These are phyloP conservation scores for Phrynocephalus vlangalii DNA, from an alignment of 2,797 vertebrate genomes.

Conservation along the genomic window DNA sequence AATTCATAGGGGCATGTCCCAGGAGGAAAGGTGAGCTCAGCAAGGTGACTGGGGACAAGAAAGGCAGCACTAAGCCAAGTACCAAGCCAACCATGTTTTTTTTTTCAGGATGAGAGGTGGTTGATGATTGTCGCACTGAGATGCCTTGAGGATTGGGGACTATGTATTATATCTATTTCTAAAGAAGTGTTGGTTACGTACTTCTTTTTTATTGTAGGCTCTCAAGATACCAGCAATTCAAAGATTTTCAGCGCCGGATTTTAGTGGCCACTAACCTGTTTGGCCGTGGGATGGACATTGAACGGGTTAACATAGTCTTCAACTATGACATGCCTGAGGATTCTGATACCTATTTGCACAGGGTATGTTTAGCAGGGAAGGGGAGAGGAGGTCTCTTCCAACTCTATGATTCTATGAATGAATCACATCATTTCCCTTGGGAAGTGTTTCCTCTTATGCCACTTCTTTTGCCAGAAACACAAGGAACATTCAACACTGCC, in stretches of 20 bases:
- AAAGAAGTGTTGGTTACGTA: background rate
- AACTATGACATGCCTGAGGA: slow-evolving; percentile 88
- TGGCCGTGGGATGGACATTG: slow-evolving; percentile 83
- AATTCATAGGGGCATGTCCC: slow-evolving; percentile 81
- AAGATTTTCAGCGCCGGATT: slow-evolving; percentile 82
- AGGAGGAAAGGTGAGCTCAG: slow-evolving; percentile 78
- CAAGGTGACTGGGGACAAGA: too few species aligned
- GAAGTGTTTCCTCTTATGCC: background rate
- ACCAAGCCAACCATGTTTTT: background rate
- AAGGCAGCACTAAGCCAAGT: background rate
- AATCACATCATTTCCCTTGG: background rate
- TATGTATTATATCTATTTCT: background rate
- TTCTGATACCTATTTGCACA: slow-evolving; percentile 85
- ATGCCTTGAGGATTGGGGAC: background rate
- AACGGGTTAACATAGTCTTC: slow-evolving; percentile 82
- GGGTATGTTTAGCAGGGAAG: slow-evolving; percentile 66
- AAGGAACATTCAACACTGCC: background rate
- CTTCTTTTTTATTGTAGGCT: slow-evolving; percentile 61
- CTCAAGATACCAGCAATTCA: slow-evolving; percentile 83
- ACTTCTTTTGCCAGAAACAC: background rate
- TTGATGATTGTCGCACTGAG: too few species aligned
- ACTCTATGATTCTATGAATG: too few species aligned
- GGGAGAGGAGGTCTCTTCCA: too few species aligned
- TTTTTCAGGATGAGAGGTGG: background rate
- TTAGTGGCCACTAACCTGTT: slow-evolving; percentile 83